Evolutionary conservation across 2,888 invertebrate genomes (phyloP).

Genomic region (Habroteleia sp.): DNA sequence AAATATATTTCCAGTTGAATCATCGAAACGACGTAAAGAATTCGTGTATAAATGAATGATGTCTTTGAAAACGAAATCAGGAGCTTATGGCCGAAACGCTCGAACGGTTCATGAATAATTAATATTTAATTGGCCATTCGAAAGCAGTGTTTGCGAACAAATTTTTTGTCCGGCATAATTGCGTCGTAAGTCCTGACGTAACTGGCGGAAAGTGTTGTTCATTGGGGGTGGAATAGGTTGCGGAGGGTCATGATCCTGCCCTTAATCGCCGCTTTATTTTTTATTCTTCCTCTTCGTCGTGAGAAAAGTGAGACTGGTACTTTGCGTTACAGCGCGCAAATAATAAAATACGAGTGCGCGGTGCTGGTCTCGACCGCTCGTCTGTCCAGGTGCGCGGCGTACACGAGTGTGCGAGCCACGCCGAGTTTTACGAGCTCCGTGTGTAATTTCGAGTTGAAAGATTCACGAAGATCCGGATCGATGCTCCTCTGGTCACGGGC

Average conservation of each 20-base stretch:
- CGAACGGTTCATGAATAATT: constrained; percentile 26
- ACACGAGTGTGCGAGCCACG: constrained; percentile 52
- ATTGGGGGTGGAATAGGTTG: constrained; percentile 60
- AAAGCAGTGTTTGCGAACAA: constrained; percentile 30
- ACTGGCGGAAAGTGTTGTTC: constrained; percentile 35
- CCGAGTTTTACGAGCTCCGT: constrained; percentile 69
- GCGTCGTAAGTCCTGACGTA: constrained; percentile 41
- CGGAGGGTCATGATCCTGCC: constrained; percentile 65
- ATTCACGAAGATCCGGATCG: constrained; percentile 75
- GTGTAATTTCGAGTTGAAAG: constrained; percentile 71
- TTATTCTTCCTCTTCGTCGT: constrained; percentile 46
- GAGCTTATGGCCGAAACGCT: constrained; percentile 6
- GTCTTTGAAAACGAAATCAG: constrained; percentile 12
- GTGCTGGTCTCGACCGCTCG: constrained; percentile 14
- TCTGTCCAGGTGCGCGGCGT: constrained; percentile 56
- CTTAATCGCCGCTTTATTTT: constrained; percentile 62
- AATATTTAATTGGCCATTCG: constrained; percentile 35
- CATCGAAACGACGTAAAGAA: too few species aligned
- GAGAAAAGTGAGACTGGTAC: constrained; percentile 61
- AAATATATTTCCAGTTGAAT: too few species aligned
- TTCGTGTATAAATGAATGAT: constrained; percentile 29
- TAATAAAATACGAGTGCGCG: constrained; percentile 58
- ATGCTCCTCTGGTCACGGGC: constrained; percentile 64
- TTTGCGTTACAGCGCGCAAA: constrained; percentile 55
- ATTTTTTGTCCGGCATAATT: constrained; percentile 40